Evolutionary conservation across 2,113 vertebrate species (phyloP), one percentile per base, ranked within the genome.

Genomic region (Eubucco bourcierii): DNA sequence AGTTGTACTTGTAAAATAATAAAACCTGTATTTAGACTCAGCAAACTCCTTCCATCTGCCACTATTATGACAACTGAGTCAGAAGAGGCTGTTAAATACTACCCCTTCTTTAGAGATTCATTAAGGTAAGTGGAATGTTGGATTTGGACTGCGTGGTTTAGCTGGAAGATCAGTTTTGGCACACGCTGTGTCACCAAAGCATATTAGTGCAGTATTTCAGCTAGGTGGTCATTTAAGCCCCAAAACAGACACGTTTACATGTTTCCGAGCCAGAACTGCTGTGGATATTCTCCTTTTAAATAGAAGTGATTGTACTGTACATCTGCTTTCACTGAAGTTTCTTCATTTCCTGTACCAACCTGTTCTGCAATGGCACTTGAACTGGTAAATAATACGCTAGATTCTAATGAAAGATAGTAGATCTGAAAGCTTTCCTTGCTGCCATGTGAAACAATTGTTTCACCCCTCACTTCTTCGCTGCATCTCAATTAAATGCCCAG

Each of bases 271-370:
- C 64, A 73, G 66, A 70, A 73, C 12, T 41, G 3, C 47, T 66
- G 18, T 29, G n/a, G 20, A 6, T 71, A 71, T 95, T 92, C 80
- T 84, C n/a, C 34, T 84, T 82, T 78, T 60, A 74, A 50, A 56
- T 7, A 55, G 10, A 63, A 60, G 15, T 80, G 79, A 78, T 94
- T 92, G 92, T 94, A 87, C 90, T 87, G 41, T 71, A 53, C 37
- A 34, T 85, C 41, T 80, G 79, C 81, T 95, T 96, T 83, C 46
- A 12, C 81, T 87, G 28, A 84, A 64, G 79, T 80, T 91, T 80
- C 65, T 90, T 80, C 60, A 90, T 95, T 92, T 96, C 94, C 89
- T 96, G 89, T 65, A 71, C 27, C 9, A 93, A 92, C 87, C 87
- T 92, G 93, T 78, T 94, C 65, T 88, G 65, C 64, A 89, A 52